Evolutionary conservation across 2,797 vertebrate genomes (phyloP).

Genomic region (Sebastes steindachneri): DNA sequence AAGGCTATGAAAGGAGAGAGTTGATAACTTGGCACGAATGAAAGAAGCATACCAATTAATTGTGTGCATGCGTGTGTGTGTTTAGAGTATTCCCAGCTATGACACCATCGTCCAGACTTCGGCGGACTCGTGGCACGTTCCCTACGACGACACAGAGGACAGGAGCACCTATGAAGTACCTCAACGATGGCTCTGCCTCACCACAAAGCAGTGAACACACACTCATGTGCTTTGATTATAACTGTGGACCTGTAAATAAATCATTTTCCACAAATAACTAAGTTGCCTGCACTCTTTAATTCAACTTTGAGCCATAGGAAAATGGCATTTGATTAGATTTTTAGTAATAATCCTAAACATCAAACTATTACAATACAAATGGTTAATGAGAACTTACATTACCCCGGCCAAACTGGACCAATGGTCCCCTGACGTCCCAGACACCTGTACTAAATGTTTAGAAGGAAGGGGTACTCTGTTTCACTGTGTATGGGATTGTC

Average conservation of each 20-base stretch:
- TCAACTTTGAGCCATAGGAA: not conserved
- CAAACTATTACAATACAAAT: too few relatives aligned
- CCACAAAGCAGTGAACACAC: constrained; percentile 38
- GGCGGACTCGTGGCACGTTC: constrained; percentile 92
- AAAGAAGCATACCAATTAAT: not conserved
- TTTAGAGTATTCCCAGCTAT: constrained; percentile 82
- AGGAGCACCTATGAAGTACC: constrained; percentile 89
- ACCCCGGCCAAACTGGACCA: too few relatives aligned
- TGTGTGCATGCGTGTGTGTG: constrained; percentile 15
- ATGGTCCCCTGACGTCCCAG: too few relatives aligned
- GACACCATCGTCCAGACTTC: constrained; percentile 92
- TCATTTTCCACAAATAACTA: not conserved
- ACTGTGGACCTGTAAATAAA: constrained; percentile 50
- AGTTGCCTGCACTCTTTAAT: not conserved
- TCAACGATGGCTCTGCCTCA: constrained; percentile 92
- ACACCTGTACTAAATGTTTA: too few relatives aligned
- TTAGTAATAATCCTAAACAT: not conserved
- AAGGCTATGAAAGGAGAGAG: not conserved
- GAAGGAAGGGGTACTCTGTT: too few relatives aligned
- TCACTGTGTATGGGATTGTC: too few relatives aligned
- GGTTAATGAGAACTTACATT: too few relatives aligned
- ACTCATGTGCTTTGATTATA: not conserved
- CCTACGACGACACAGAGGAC: constrained; percentile 88
- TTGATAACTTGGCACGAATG: not conserved
- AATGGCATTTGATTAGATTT: not conserved